Base-by-base conservation (phyloP, 2,888 invertebrate species). In the Gerris lacustris region DNA sequence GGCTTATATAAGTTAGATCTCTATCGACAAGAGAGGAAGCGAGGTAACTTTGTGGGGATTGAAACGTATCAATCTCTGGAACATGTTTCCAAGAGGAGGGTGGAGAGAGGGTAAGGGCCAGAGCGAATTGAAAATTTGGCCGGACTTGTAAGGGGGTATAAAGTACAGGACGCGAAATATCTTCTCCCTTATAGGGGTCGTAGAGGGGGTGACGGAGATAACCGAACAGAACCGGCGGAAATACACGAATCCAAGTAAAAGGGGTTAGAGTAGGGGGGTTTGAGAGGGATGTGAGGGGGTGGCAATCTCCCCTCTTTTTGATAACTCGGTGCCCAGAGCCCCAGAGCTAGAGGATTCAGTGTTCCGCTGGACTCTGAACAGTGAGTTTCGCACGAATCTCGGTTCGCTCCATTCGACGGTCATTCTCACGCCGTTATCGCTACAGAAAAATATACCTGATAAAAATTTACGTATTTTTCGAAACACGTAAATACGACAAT, bases 71-170 rank as follows among this genome's bases (percentile, higher is more conserved):
- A 55, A 55, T 55, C 55, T 55, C 55, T 55, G 11, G 15, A 55
- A 55, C 55, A 55, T 55, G 55, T 55, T 55, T 55, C 9, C 11
- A 55, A 11, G 55, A 55, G 55, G 15, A 5, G 31, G 31, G 31
- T 31, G 31, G 31, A 31, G 31, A 31, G 31, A 31, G 31, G 31
- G 31, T 31, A 31, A 31, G 31, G 31, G 31, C 31, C 31, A 31
- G 31, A 31, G 55, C 55, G 55, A 55, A 55, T 55, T 55, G 55
- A 55, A 55, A 55, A 55, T 55, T 55, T 55, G 15, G 55, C 55
- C 15, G 55, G 55, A 55, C 55, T 55, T 55, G 55, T 55, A 15
- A 55, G 15, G 55, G 55, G 9, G 9, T 55, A 55, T 55, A 55
- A 55, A 55, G 11, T 55, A 15, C 55, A 55, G 55, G 55, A 55